phyloP scores from a whole-genome alignment of 2,113 vertebrate genomes.

The Himantopus leucocephalus region DNA sequence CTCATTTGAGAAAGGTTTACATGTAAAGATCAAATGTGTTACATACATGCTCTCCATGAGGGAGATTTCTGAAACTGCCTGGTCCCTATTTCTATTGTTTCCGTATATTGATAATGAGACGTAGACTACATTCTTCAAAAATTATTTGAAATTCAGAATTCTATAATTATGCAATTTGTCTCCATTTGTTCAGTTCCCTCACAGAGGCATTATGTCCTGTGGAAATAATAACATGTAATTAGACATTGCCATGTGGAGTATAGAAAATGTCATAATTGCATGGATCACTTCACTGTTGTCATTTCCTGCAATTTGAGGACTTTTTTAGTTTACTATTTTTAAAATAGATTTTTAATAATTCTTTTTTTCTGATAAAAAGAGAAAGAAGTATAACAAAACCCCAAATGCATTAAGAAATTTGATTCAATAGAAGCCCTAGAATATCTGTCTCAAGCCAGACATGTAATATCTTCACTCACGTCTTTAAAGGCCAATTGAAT shows the following conservation, averaged over 20 bases:
- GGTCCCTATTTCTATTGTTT: neutral
- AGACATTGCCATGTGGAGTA: neutral
- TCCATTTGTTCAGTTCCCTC: neutral
- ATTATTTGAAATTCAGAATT: neutral
- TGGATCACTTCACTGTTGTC: neutral
- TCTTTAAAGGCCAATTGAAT: neutral
- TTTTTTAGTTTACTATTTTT: neutral
- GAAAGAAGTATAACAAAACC: neutral
- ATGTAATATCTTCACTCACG: neutral
- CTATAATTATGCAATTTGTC: neutral
- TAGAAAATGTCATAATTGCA: neutral
- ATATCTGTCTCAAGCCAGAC: neutral
- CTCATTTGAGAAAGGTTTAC: neutral
- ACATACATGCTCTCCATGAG: neutral
- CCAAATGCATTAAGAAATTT: neutral
- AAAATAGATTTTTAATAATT: neutral
- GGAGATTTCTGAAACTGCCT: neutral
- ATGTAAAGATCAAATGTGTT: neutral
- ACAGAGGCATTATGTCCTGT: neutral
- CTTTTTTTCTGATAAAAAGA: neutral
- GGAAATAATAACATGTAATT: neutral
- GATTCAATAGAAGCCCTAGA: neutral
- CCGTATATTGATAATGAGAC: neutral
- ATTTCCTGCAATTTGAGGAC: neutral
- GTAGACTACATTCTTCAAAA: neutral